A percentile compares a stretch with the other conserved stretches of the same genome.
phyloP scores from a whole-genome alignment of 1,140 invertebrate genomes.

The Ceratoteleas bidentatus region DNA sequence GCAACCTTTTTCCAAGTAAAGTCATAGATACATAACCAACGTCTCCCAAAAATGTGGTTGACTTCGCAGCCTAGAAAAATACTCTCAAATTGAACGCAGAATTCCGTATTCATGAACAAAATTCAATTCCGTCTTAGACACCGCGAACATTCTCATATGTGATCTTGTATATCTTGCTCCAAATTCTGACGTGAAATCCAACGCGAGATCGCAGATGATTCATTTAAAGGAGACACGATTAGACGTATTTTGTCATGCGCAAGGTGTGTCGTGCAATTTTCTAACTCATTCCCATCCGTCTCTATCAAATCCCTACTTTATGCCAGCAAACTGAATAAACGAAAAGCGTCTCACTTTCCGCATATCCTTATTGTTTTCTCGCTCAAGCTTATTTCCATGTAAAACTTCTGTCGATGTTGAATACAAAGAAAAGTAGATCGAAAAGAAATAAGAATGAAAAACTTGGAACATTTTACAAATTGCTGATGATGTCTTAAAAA shows the following conservation, averaged over 20 bases:
- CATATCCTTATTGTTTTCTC: too few relatives aligned
- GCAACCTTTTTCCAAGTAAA: too few relatives aligned
- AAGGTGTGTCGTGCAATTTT: background rate
- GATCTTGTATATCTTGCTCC: background rate
- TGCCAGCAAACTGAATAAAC: background rate
- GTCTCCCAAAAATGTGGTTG: too few relatives aligned
- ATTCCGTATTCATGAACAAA: slow-evolving; percentile 6
- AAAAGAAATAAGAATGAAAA: too few relatives aligned
- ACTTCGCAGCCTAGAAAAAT: background rate
- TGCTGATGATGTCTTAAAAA: too few relatives aligned
- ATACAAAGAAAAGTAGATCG: too few relatives aligned
- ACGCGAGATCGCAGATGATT: background rate
- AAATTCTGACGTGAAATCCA: background rate
- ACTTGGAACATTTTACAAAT: too few relatives aligned
- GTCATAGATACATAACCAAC: too few relatives aligned
- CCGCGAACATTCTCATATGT: background rate
- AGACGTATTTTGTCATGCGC: background rate
- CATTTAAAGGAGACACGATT: background rate
- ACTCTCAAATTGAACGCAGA: background rate
- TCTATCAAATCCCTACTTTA: background rate
- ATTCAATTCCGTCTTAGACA: background rate
- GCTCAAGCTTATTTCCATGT: too few relatives aligned
- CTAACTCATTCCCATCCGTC: background rate
- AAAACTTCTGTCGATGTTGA: too few relatives aligned
- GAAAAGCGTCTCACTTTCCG: too few relatives aligned